A percentile compares a stretch with the other conserved stretches of the same genome.
Evolutionary conservation across 1,140 invertebrate genomes (phyloP).

Genomic region (Bombus picipes): DNA sequence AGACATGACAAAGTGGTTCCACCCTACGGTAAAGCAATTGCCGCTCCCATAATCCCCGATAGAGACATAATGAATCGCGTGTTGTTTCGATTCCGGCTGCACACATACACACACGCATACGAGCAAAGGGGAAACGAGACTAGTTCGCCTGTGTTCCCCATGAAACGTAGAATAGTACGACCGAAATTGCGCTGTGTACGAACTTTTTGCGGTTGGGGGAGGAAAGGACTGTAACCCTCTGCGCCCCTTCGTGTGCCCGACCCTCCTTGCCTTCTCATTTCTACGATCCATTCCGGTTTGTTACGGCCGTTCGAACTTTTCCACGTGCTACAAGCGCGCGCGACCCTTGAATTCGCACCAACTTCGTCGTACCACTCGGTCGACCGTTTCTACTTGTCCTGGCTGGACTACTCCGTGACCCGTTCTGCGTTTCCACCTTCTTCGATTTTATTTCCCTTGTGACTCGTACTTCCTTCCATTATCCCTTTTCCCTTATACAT

Average conservation of each 20-base stretch:
- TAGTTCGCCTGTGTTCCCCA: background rate
- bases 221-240: background rate
- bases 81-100: background rate
- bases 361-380: slow-evolving; percentile 45
- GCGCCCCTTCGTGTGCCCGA: background rate
- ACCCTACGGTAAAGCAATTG: background rate
- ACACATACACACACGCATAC: background rate
- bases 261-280: background rate
- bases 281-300: slow-evolving; percentile 19
- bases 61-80: slow-evolving; percentile 2
- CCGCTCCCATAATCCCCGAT: background rate
- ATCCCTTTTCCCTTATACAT: background rate
- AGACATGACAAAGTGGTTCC: background rate
- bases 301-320: slow-evolving; percentile 44
- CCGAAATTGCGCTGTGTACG: slow-evolving; percentile 28
- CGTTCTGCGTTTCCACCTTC: background rate
- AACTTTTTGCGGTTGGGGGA: slow-evolving; percentile 33
- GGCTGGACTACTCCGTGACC: background rate
- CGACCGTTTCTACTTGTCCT: slow-evolving; percentile 27
- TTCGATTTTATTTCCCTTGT: slow-evolving; percentile 33
- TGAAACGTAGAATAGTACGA: background rate
- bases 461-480: slow-evolving; percentile 6
- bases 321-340: background rate
- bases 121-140: background rate
- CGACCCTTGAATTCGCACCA: slow-evolving; percentile 49